Evolutionary conservation across 2,113 vertebrate genomes (phyloP), one percentile per base, ranked within the genome.

Genomic region (Nycticorax nycticorax): DNA sequence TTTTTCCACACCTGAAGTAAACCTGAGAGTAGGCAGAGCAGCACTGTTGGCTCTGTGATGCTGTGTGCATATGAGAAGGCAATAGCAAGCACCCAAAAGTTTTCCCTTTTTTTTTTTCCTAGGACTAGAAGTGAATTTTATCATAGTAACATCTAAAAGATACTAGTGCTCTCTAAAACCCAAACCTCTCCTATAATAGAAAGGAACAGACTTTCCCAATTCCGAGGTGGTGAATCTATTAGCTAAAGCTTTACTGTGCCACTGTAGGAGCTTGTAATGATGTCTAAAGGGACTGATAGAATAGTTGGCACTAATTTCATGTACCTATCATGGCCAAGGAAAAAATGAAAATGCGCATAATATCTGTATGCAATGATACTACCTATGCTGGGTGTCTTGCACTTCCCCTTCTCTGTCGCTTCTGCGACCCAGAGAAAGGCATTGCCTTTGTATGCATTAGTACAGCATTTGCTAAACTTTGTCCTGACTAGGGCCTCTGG

Each of bases 1-100:
- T 88, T 92, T 93, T 93, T 88, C 53, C 22, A 66, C n/a, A 92
- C n/a, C 71, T 52, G n/a, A 89, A 78, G 27, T 48, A 89, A 68
- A 80, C 35, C 55, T 2, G 4, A 85, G 35, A 19, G 45, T 16
- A 77, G 50, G 63, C 6, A 78, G 56, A 85, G 33, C 30, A 77
- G 68, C 32, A 47, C 47, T 57, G 21, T 73, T 69, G 59, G 41
- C 59, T 83, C 63, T 90, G n/a, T 56, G 56, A 23, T 72, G n/a
- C 13, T 75, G 14, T 59, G 20, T 14, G 16, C 8, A 10, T 64
- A 35, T 24, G 56, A 73, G n/a, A 88, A 83, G 45, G 30, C 12
- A 68, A 53, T 4, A 83, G 8, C 1, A 2, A 92, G 14, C 8
- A 5, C 12, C 6, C 9, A 20, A 8, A 90, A 52, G 9, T n/a